phyloP scores from a whole-genome alignment of 2,113 vertebrate genomes.

The Nothobranchius kuhntae region DNA sequence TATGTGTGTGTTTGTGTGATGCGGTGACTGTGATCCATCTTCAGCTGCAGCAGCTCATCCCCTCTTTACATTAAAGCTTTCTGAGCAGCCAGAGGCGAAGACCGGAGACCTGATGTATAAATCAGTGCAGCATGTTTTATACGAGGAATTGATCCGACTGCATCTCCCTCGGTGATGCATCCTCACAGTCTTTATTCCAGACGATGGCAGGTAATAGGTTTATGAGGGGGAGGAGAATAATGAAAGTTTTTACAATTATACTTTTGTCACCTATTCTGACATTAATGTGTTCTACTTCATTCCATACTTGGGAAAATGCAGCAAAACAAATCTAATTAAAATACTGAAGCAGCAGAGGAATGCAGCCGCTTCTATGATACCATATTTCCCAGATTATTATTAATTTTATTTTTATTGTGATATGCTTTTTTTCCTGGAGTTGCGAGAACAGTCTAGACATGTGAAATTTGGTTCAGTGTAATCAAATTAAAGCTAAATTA shows the following conservation, averaged over 20 bases:
- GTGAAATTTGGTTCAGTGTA: too few species aligned
- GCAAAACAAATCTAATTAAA: neutral
- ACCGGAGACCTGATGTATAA: conserved; percentile 64
- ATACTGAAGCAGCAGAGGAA: neutral
- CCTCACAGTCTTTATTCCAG: conserved; percentile 61
- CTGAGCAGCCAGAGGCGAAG: conserved; percentile 56
- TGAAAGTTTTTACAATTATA: conserved; percentile 46
- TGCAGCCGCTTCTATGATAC: neutral
- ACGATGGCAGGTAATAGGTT: conserved; percentile 58
- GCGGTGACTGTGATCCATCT: conserved; percentile 41
- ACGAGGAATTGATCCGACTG: conserved; percentile 60
- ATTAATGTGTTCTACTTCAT: conserved; percentile 17
- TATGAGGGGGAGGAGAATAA: conserved; percentile 30
- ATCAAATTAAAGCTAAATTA: too few species aligned
- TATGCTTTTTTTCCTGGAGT: too few species aligned
- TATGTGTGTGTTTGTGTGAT: conserved; percentile 3
- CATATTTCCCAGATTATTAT: too few species aligned
- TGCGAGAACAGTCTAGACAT: too few species aligned
- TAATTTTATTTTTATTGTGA: too few species aligned
- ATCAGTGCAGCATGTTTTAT: conserved; percentile 68
- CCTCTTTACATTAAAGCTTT: conserved; percentile 60
- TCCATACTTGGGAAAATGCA: conserved; percentile 4
- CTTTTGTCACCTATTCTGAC: conserved; percentile 44
- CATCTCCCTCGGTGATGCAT: conserved; percentile 50
- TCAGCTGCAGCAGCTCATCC: conserved; percentile 60